Evolutionary conservation across 2,113 vertebrate genomes (phyloP).

Genomic region (Muscicapa adusta): DNA sequence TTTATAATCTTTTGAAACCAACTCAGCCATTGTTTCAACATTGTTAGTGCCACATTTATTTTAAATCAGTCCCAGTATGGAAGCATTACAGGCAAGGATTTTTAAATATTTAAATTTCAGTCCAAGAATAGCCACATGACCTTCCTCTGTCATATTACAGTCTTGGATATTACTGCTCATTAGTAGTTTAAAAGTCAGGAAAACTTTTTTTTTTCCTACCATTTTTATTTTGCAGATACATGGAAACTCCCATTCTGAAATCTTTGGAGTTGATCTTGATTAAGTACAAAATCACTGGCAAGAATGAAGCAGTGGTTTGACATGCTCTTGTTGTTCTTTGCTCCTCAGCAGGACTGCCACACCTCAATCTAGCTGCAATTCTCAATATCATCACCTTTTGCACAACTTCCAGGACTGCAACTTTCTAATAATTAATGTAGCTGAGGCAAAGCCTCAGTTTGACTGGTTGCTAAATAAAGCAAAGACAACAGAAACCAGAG

Average conservation of each 20-base stretch:
- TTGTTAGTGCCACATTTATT: not conserved
- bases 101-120: not conserved
- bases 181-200: not conserved
- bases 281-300: not conserved
- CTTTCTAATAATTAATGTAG: not conserved
- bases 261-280: not conserved
- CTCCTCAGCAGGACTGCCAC: not conserved
- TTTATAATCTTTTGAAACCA: not conserved
- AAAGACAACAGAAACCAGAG: not conserved
- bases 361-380: not conserved
- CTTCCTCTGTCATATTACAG: not conserved
- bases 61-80: not conserved
- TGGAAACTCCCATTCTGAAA: not conserved
- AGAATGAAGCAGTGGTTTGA: not conserved
- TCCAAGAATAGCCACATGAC: not conserved
- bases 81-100: not conserved
- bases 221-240: not conserved
- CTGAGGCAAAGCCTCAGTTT: not conserved
- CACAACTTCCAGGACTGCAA: not conserved
- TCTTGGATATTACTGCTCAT: not conserved
- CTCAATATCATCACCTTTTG: not conserved
- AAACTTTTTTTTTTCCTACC: not conserved
- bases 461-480: not conserved
- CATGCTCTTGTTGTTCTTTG: not conserved
- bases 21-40: not conserved